These are phyloP conservation scores for Metaphire vulgaris DNA, from an alignment of 1,140 invertebrate genomes.

Conservation along the genomic window DNA sequence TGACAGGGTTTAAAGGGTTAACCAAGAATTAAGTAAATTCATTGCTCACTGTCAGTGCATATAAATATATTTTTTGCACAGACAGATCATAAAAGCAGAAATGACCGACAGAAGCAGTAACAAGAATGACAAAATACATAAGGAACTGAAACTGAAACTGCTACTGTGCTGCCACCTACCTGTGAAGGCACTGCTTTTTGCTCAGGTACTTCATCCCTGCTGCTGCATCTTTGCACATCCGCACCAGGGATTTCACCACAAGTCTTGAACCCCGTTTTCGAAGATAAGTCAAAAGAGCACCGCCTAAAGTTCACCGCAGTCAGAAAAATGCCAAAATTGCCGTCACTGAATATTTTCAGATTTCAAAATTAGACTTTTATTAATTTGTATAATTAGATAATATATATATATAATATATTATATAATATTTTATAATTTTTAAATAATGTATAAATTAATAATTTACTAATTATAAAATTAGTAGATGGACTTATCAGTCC, in stretches of 20 bases:
- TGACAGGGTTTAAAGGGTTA: no score
- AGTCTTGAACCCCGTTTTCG: conserved; percentile 62
- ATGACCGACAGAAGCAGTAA: not conserved
- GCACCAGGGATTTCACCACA: conserved; percentile 64
- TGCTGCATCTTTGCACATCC: conserved; percentile 88
- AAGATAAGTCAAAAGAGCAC: conserved; percentile 78
- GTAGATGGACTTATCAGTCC: no score
- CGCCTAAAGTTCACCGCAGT: conserved; percentile 66
- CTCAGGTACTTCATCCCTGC: conserved; percentile 93
- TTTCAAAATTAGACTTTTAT: no score
- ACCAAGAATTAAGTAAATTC: no score
- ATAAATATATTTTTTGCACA: no score
- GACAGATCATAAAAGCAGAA: not conserved
- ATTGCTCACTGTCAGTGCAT: no score
- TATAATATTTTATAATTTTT: conserved; percentile 6
- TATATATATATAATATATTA: not conserved
- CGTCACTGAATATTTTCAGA: no score
- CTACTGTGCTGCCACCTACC: conserved; percentile 38
- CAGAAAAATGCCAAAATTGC: no score
- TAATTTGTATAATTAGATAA: no score
- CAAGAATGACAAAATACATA: not conserved
- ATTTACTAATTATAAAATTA: no score
- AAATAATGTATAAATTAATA: no score
- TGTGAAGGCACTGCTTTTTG: conserved; percentile 91
- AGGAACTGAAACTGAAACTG: not conserved